These are phyloP conservation scores for rat (Rattus norvegicus) DNA, from an alignment of 2,113 vertebrate genomes.

Conservation along the genomic window DNA sequence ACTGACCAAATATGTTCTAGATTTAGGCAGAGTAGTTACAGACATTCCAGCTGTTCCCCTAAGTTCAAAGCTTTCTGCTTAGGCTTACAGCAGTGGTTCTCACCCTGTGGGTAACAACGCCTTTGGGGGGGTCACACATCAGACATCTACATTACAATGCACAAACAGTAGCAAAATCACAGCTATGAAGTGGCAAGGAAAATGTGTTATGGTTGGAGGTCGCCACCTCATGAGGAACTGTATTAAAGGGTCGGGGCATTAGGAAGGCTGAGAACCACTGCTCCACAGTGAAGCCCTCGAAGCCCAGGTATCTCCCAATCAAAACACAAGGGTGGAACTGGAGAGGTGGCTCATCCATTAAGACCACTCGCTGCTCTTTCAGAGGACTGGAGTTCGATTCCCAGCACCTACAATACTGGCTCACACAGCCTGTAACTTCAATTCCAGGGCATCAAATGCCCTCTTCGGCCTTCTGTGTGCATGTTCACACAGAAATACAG, in stretches of 20 bases:
- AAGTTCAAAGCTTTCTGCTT: neutral
- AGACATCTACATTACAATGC: neutral
- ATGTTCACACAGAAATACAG: neutral
- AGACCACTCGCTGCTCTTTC: neutral
- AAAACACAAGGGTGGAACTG: neutral
- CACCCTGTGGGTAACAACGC: neutral
- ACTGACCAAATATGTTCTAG: neutral
- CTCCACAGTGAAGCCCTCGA: neutral
- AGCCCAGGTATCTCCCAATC: slow-evolving; percentile 29
- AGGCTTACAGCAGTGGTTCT: neutral
- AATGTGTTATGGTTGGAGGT: neutral
- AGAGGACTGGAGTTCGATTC: neutral
- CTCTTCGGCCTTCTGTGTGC: neutral
- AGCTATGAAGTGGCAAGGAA: neutral
- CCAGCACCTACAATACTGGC: neutral
- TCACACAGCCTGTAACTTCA: neutral
- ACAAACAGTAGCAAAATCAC: neutral
- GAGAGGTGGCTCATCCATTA: neutral
- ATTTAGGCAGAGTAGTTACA: neutral
- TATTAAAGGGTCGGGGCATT: neutral
- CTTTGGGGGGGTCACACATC: neutral
- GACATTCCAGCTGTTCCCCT: neutral
- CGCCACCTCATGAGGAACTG: too few species aligned
- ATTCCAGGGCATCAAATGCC: neutral
- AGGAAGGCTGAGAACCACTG: neutral